Evolutionary conservation across 2,113 vertebrate genomes (phyloP).

Genomic region (Probosciger aterrimus): DNA sequence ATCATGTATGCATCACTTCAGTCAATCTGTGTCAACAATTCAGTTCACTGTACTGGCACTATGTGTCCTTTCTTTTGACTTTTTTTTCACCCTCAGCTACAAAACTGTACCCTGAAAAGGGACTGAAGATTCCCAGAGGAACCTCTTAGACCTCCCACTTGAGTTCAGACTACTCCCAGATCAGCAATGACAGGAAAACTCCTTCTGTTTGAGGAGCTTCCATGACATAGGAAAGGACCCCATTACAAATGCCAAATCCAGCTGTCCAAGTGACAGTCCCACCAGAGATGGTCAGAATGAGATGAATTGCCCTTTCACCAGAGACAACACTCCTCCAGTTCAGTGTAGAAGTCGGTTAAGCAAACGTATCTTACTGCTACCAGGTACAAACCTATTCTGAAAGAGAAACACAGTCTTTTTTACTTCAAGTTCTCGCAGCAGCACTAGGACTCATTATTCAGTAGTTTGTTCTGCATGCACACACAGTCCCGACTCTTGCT

Average conservation of each 20-base stretch:
- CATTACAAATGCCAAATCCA: background rate
- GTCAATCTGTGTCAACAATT: background rate
- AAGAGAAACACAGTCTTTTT: fast-evolving
- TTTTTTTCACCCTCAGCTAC: background rate
- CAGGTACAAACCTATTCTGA: background rate
- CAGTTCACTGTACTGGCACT: background rate
- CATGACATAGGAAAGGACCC: background rate
- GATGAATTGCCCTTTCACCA: background rate
- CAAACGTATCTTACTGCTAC: background rate
- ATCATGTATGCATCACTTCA: background rate
- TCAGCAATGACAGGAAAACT: background rate
- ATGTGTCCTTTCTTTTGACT: background rate
- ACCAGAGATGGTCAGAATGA: background rate
- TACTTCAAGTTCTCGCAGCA: background rate
- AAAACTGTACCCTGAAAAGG: background rate
- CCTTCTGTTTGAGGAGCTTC: background rate
- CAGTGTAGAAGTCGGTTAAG: background rate
- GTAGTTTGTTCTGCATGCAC: background rate
- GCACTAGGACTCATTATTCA: background rate
- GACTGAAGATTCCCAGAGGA: background rate
- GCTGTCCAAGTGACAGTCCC: background rate
- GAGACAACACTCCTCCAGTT: background rate
- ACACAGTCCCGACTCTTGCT: background rate
- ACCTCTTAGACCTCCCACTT: background rate
- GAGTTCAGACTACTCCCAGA: background rate